These are phyloP conservation scores for Telmatherina bonti DNA, from an alignment of 2,797 vertebrate genomes.

Conservation along the genomic window DNA sequence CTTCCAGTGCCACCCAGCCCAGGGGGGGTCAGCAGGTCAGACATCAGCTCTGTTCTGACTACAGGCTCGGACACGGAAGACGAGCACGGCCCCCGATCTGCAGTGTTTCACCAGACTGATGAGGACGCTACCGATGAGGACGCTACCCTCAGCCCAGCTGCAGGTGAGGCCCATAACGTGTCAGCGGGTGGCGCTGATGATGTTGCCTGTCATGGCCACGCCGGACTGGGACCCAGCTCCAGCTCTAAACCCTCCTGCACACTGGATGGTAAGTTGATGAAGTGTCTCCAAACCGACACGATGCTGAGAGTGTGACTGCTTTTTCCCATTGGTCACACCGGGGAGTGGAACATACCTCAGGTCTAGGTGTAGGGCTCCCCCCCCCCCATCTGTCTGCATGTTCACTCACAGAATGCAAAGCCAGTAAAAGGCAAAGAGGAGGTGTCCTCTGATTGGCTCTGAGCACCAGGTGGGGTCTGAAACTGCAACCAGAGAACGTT, in stretches of 20 bases:
- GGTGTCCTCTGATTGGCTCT: no score
- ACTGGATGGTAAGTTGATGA: slow-evolving; percentile 80
- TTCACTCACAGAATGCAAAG: no score
- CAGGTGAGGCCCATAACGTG: slow-evolving; percentile 22
- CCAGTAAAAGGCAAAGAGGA: no score
- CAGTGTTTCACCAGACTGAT: slow-evolving; percentile 1
- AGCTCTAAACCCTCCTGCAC: slow-evolving; percentile 61
- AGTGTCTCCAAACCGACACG: not conserved
- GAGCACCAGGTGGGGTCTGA: no score
- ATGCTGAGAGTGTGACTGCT: no score
- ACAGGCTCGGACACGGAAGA: slow-evolving; percentile 2
- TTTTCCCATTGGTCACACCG: no score
- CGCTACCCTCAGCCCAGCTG: not conserved
- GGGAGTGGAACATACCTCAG: no score
- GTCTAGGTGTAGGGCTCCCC: no score
- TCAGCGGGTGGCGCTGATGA: slow-evolving; percentile 12
- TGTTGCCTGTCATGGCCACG: slow-evolving; percentile 37
- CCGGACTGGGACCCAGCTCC: slow-evolving; percentile 43
- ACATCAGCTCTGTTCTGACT: slow-evolving; percentile 8
- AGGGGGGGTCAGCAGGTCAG: slow-evolving; percentile 43
- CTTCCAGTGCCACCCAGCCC: slow-evolving; percentile 75
- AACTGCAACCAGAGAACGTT: no score
- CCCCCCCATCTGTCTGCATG: no score
- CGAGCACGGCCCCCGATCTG: not conserved
- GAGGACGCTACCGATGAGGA: slow-evolving; percentile 22